These are phyloP conservation scores for Notothenia coriiceps DNA, from an alignment of 2,113 vertebrate genomes.

Conservation along the genomic window DNA sequence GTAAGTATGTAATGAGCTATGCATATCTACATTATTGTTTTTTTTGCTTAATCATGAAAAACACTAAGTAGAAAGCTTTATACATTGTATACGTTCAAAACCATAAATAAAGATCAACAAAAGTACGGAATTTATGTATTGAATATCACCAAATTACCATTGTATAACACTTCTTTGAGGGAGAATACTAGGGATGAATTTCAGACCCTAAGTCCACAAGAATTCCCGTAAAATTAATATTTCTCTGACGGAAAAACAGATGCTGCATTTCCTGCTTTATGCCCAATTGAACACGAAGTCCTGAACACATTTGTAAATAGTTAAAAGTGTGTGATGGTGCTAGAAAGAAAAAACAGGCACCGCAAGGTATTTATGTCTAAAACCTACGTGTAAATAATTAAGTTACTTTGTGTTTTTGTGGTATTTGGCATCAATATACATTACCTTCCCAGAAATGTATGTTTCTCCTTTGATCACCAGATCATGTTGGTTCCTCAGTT, in stretches of 20 bases:
- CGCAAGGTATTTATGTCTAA: background rate
- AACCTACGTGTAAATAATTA: background rate
- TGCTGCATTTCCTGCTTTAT: background rate
- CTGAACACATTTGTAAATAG: background rate
- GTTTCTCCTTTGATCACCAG: background rate
- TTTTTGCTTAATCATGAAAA: background rate
- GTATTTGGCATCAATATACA: background rate
- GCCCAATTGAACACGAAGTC: background rate
- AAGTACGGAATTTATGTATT: background rate
- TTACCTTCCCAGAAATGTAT: constrained; percentile 9
- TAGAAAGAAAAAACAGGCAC: background rate
- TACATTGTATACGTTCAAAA: background rate
- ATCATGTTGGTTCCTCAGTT: background rate
- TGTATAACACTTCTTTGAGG: background rate
- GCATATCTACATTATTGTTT: constrained; percentile 1
- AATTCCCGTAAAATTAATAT: background rate
- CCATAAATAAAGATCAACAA: background rate
- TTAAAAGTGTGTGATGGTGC: background rate
- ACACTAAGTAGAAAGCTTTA: background rate
- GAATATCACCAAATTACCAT: constrained; percentile 9
- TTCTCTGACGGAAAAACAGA: background rate
- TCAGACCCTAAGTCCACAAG: background rate
- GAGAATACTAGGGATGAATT: background rate
- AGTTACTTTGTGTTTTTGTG: background rate
- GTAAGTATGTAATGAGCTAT: background rate